phyloP scores from a whole-genome alignment of 2,888 invertebrate genomes.

The Lithophane socia region DNA sequence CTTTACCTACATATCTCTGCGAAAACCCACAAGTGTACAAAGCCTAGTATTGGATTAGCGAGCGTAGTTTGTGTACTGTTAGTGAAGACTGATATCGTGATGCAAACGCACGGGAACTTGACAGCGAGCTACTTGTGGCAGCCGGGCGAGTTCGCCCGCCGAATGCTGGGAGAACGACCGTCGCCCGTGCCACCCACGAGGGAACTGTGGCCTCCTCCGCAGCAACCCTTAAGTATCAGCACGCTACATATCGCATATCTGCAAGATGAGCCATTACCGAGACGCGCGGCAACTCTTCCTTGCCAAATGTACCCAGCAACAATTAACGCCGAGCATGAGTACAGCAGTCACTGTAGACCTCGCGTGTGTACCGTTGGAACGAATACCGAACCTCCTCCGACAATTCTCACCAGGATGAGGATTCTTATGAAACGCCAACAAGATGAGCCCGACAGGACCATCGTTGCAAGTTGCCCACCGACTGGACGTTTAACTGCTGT shows the following conservation, averaged over 20 bases:
- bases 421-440: slow-evolving; percentile 76
- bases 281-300: slow-evolving; percentile 81
- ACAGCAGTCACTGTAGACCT: slow-evolving; percentile 66
- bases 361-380: slow-evolving; percentile 85
- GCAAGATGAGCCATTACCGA: slow-evolving; percentile 80
- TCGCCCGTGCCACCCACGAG: slow-evolving; percentile 86
- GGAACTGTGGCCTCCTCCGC: slow-evolving; percentile 84
- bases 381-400: slow-evolving; percentile 84
- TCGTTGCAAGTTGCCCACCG: slow-evolving; percentile 68
- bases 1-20: slow-evolving; percentile 76
- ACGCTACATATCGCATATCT: slow-evolving; percentile 86
- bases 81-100: slow-evolving; percentile 82
- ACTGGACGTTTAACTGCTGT: slow-evolving; percentile 80
- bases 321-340: slow-evolving; percentile 70
- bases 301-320: slow-evolving; percentile 76
- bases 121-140: slow-evolving; percentile 88
- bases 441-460: slow-evolving; percentile 68
- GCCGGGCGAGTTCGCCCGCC: slow-evolving; percentile 86
- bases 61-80: slow-evolving; percentile 76
- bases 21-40: slow-evolving; percentile 87
- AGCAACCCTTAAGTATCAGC: slow-evolving; percentile 85
- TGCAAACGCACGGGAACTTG: slow-evolving; percentile 88
- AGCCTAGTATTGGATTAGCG: slow-evolving; percentile 87
- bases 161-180: slow-evolving; percentile 86
- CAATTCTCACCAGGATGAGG: slow-evolving; percentile 76